phyloP scores from a whole-genome alignment of 1,140 invertebrate species.

The Druon quercuslanigerum region DNA sequence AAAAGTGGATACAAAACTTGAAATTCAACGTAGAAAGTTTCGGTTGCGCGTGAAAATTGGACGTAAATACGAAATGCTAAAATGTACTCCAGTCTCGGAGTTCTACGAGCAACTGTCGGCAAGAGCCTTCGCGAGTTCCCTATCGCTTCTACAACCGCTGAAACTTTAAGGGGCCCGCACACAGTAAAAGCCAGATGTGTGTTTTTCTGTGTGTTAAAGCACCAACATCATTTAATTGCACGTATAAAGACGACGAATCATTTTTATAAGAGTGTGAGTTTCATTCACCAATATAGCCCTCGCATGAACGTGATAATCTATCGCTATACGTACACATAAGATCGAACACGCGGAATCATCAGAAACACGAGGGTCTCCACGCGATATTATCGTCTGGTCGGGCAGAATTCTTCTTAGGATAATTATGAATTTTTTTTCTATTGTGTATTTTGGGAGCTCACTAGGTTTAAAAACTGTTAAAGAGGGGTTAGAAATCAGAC shows the following conservation, averaged over 20 bases:
- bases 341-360: background rate
- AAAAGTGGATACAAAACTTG: background rate
- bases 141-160: too few species aligned
- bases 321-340: background rate
- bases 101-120: constrained; percentile 20
- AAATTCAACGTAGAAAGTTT: background rate
- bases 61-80: background rate
- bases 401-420: too few species aligned
- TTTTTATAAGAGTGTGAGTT: constrained; percentile 1
- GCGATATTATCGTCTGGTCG: background rate
- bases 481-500: too few species aligned
- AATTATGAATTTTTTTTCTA: too few species aligned
- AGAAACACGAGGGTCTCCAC: background rate
- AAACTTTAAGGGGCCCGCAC: background rate
- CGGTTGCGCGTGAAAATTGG: background rate
- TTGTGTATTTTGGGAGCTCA: too few species aligned
- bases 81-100: background rate
- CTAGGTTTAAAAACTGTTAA: too few species aligned
- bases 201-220: background rate
- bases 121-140: too few species aligned
- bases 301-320: background rate
- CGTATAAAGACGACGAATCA: background rate
- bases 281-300: background rate
- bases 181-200: background rate
- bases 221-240: background rate